Evolutionary conservation across 1,140 invertebrate genomes (phyloP), one percentile per base, ranked within the genome.

Genomic region (Drosophila leontia): DNA sequence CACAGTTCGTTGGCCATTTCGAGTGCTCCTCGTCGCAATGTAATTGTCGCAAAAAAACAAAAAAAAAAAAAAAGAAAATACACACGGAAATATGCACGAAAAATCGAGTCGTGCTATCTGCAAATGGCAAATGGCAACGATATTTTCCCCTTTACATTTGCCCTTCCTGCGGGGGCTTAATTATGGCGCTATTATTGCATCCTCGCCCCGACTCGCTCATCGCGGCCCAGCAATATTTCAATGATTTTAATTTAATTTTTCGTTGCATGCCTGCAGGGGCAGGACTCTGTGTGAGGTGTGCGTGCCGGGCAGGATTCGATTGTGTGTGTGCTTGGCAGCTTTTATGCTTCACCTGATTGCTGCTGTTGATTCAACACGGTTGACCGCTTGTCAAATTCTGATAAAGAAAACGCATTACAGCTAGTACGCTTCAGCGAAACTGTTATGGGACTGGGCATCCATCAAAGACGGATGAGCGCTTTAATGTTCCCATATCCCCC

Each of bases 231-330:
- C 29, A 65, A 90, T 90, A 90, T 90, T 90, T 85, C 83, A 85
- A 91, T 90, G 86, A 91, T 86, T 85, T 90, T 85, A 90, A 90
- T 90, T 90, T 91, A 86, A 90, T 91, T 90, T 85, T 63, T 58
- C 70, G 59, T 45, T 65, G 67, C 65, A 75, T 63, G 78, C 48
- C 75, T 69, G 37, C 56, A 39, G 65, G 72, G 37, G 34, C 53
- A 17, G n/a, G 34, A 9, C 11, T 19, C n/a, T 48, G 35, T 9
- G 32, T 35, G 12, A 11, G 23, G 35, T 44, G 32, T 63, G 9
- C 39, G 15, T 58, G 15, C 35, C 12, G 6, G 15, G 4, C 6
- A 0, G 13, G 11, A 37, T 37, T 7, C 12, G 7, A 5, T n/a
- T 64, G 56, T 50, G 37, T 26, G 58, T 75, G 69, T 47, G 47